A percentile compares a stretch with the other conserved stretches of the same genome.
Evolutionary conservation across 2,113 vertebrate genomes (phyloP).

Genomic region (Datnioides undecimradiatus): DNA sequence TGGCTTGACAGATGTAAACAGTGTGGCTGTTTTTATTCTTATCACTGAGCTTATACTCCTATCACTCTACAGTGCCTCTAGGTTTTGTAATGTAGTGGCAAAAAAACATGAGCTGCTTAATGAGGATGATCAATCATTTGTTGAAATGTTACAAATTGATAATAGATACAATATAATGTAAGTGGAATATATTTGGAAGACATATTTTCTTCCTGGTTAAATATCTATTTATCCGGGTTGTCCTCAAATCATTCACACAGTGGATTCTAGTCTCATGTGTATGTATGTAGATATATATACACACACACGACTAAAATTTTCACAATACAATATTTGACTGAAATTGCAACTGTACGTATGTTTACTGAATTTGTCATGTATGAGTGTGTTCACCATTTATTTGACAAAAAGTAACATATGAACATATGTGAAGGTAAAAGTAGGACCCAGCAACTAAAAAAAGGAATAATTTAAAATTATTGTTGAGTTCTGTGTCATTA

Average conservation of each 20-base stretch:
- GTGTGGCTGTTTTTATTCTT: conserved; percentile 26
- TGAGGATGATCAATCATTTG: neutral
- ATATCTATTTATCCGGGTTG: neutral
- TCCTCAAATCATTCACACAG: neutral
- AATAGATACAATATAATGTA: neutral
- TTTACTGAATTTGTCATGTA: too few relatives aligned
- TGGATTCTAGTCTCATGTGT: too few relatives aligned
- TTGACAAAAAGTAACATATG: neutral
- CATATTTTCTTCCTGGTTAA: neutral
- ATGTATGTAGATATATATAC: too few relatives aligned
- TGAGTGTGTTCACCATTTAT: neutral
- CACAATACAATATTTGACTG: neutral
- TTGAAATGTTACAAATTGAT: neutral
- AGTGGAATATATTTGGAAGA: neutral
- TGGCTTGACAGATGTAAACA: conserved; percentile 33
- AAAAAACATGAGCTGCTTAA: neutral
- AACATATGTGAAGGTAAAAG: neutral
- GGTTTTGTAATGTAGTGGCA: neutral
- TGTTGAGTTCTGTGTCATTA: neutral
- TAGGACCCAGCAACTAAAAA: neutral
- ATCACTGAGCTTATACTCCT: neutral
- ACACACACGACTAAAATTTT: too few relatives aligned
- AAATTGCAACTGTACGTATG: neutral
- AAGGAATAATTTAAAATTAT: neutral
- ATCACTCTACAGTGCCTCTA: neutral